Percentiles rank a stretch among this genome's conserved stretches.
These are phyloP conservation scores for Mesorhabditis spiculigera DNA, from an alignment of 2,888 invertebrate species.

Conservation along the genomic window DNA sequence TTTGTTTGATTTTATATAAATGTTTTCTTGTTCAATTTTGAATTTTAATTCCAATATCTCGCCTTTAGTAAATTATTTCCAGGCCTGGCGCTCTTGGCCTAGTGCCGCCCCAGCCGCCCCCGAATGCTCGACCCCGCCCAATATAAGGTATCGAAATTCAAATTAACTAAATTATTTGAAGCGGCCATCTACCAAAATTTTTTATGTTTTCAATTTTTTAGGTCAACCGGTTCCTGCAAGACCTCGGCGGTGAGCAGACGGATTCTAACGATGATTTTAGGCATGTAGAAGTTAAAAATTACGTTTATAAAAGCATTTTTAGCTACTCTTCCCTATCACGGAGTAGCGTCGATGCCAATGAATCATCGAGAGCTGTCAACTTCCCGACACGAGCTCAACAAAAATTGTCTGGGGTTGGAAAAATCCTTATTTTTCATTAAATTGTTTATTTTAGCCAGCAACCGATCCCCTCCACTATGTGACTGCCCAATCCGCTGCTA, in stretches of 20 bases:
- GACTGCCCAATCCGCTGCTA: slow-evolving; percentile 20
- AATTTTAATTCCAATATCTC: too few species aligned
- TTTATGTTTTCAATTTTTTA: background rate
- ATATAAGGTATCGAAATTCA: background rate
- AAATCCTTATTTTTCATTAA: background rate
- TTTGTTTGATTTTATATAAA: too few species aligned
- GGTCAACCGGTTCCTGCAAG: background rate
- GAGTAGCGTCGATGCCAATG: slow-evolving; percentile 2
- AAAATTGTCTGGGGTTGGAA: background rate
- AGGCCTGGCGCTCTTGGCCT: too few species aligned
- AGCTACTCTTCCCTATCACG: slow-evolving; percentile 6
- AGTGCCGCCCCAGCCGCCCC: too few species aligned
- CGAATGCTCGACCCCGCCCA: background rate
- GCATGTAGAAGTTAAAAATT: background rate
- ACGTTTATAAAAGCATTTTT: background rate
- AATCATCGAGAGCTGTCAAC: background rate
- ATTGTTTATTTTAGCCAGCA: slow-evolving; percentile 19
- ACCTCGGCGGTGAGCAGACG: slow-evolving; percentile 5
- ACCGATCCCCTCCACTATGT: slow-evolving; percentile 35
- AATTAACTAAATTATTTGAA: background rate
- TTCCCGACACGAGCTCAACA: background rate
- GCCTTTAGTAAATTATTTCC: too few species aligned
- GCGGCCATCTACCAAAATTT: too few species aligned
- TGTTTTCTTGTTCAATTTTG: too few species aligned
- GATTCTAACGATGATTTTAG: slow-evolving; percentile 4